Evolutionary conservation across 2,888 invertebrate species (phyloP), one percentile per base, ranked within the genome.

Genomic region (Carcina quercana): DNA sequence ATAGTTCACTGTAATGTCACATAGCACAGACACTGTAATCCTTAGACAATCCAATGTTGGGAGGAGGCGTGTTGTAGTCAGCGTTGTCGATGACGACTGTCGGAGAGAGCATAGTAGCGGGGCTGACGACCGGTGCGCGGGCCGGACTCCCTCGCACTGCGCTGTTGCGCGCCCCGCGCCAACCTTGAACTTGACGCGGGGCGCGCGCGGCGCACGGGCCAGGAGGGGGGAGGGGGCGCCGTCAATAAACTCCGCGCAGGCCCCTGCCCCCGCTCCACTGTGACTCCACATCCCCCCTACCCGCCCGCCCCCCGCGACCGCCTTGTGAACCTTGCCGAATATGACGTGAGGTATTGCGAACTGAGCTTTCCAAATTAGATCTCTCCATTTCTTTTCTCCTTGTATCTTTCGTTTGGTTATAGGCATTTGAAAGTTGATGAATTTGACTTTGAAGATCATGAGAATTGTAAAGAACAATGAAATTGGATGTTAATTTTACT

Each of bases 101-200:
- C 53, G 55, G 53, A 54, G 61, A 64, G 63, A 59, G 68, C 79
- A 79, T 79, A 73, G 71, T 76, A 62, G 58, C 55, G 56, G 80
- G 79, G 82, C 82, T 80, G 78, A 83, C 85, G 82, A 83, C 84
- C 83, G 76, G 74, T 74, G 73, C 75, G 82, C 83, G 76, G 75
- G 78, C 78, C 83, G 82, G 78, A 82, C 79, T 83, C 83, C 83
- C 83, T 83, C 78, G 84, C 84, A 86, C 85, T 82, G 82, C 74
- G 75, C 76, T 66, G 72, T 76, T 71, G 72, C 85, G 83, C 86
- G 85, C 76, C 85, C 85, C 83, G 79, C 71, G 83, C 86, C 82
- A 82, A 80, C 86, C 86, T 86, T 86, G 85, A 86, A 85, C 86
- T 86, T 85, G 83, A 79, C 60, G 75, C 63, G 73, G 70, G 70